These are phyloP conservation scores for Sprattus sprattus DNA, from an alignment of 2,113 vertebrate genomes.

Conservation along the genomic window DNA sequence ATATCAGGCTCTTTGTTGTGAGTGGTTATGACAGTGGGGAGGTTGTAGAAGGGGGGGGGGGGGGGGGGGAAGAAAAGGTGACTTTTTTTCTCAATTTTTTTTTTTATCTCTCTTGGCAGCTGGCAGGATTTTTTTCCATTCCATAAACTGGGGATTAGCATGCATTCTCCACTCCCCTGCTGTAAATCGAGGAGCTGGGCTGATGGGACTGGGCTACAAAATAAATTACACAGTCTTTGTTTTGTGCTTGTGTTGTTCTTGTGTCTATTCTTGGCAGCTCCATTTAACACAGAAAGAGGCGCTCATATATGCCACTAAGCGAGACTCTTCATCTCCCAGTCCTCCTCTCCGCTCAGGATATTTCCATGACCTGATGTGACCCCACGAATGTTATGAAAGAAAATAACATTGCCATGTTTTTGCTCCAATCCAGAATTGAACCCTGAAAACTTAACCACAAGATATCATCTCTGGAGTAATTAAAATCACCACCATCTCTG, in stretches of 20 bases:
- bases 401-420: not conserved
- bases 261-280: slow-evolving; percentile 25
- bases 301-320: slow-evolving; percentile 19
- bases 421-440: not conserved
- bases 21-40: slow-evolving; percentile 2
- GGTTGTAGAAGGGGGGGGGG: not conserved
- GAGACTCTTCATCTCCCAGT: not conserved
- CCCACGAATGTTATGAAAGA: not conserved
- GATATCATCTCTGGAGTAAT: not conserved
- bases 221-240: slow-evolving; percentile 41
- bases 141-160: slow-evolving; percentile 46
- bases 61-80: not conserved
- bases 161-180: slow-evolving; percentile 2
- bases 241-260: slow-evolving; percentile 27
- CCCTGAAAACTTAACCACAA: not conserved
- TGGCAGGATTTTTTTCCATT: slow-evolving; percentile 30
- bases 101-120: slow-evolving; percentile 40
- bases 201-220: slow-evolving; percentile 22
- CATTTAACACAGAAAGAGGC: slow-evolving; percentile 27
- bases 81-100: slow-evolving; percentile 9
- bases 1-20: slow-evolving; percentile 24
- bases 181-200: slow-evolving; percentile 18
- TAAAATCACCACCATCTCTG: not conserved
- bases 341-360: not conserved
- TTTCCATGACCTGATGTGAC: not conserved